Evolutionary conservation across 53 echinoderm and acorn worm species (phyloP), one percentile per base, ranked within the genome.

Genomic region (Mesocentrotus franciscanus): DNA sequence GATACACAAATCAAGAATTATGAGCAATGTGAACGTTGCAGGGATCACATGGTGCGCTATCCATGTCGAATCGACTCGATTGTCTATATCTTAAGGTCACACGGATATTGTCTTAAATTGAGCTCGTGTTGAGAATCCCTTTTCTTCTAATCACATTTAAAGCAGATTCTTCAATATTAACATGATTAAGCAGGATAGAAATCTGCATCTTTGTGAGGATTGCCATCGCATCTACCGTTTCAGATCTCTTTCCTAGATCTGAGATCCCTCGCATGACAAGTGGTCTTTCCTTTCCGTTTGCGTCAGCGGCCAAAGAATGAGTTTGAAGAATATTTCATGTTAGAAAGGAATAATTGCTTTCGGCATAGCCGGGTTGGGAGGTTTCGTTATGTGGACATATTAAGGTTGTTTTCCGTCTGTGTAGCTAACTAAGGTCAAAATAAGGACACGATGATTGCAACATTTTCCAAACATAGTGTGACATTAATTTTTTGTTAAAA

Each of bases 281-380:
- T 42, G 18, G 81, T 22, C 81, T 81, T 36, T 81, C 81, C 81
- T 81, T 81, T 81, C 81, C 81, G 36, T 81, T 81, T 81, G 42
- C 81, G 81, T 81, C 81, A 81, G 22, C 39, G 81, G 36, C 42
- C 32, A 42, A 81, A 39, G 16, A 81, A 81, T 81, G 42, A 18
- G 20, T 81, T 81, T 32, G 72, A 64, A 33, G 36, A 64, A 81
- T 20, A 42, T 18, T 39, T 81, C 81, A 81, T 18, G 27, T 32
- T 33, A 1, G 13, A 39, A 81, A 20, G 18, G 42, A 36, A 81
- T 39, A 81, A 81, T 81, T 42, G 42, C 42, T 81, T 39, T 81
- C 81, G 81, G 81, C 36, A 81, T 64, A 20, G 64, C 16, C 81
- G 42, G 81, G 42, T 39, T 22, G 42, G 81, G 42, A 29, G 42